Evolutionary conservation across 2,888 invertebrate species (phyloP).

Genomic region (Mythimna loreyi): DNA sequence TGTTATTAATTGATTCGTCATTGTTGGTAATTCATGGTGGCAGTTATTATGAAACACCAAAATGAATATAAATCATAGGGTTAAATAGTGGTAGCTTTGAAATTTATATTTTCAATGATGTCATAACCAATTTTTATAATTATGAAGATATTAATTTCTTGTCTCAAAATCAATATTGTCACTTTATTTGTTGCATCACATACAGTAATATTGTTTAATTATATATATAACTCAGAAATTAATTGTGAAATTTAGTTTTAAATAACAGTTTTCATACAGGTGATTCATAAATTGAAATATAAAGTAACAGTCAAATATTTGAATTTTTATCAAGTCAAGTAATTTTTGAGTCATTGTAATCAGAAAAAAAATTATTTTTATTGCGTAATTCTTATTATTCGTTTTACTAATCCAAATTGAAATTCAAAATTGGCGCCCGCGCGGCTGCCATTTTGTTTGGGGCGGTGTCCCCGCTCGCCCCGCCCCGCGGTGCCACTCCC

Average conservation of each 20-base stretch:
- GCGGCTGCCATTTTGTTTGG: slow-evolving; percentile 91
- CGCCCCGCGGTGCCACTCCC: slow-evolving; percentile 89
- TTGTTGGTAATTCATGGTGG: slow-evolving; percentile 35
- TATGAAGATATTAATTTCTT: neutral
- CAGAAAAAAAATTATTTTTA: too few relatives aligned
- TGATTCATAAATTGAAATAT: too few relatives aligned
- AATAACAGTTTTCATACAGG: neutral
- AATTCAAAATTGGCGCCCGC: slow-evolving; percentile 91
- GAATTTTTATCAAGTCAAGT: neutral
- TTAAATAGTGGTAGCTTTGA: neutral
- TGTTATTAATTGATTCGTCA: slow-evolving; percentile 52
- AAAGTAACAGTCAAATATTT: neutral
- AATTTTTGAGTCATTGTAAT: neutral
- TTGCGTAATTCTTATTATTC: slow-evolving; percentile 18
- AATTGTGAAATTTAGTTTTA: neutral
- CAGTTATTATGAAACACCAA: slow-evolving; percentile 14
- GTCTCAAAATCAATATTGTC: neutral
- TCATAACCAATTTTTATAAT: neutral
- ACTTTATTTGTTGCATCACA: neutral
- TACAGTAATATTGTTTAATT: too few relatives aligned
- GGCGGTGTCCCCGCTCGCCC: slow-evolving; percentile 89
- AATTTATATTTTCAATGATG: neutral
- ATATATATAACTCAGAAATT: too few relatives aligned
- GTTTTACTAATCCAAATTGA: slow-evolving; percentile 60
- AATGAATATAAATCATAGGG: slow-evolving; percentile 14